Evolutionary conservation across 35 echinoderm and acorn worm species (phyloP).

Genomic region (Amphiura filiformis): DNA sequence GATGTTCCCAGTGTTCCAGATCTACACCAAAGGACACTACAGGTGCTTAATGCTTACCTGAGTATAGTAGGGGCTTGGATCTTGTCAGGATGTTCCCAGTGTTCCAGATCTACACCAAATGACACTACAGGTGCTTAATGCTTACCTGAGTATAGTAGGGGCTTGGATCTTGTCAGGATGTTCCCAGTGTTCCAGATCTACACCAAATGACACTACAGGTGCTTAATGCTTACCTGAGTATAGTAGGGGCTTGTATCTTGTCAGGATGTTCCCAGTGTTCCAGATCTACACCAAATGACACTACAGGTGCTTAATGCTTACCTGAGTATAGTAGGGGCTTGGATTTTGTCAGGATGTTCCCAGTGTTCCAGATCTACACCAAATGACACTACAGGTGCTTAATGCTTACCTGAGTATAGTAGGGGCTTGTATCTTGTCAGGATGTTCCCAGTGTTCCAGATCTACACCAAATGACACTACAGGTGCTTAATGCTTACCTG

Average conservation of each 20-base stretch:
- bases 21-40: not conserved
- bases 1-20: not conserved
- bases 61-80: no score
- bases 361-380: constrained; percentile 77
- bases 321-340: constrained; percentile 79
- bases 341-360: constrained; percentile 60
- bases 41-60: no score
- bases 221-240: constrained; percentile 54
- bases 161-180: no score
- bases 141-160: constrained; percentile 69
- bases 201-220: not conserved
- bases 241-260: constrained; percentile 64
- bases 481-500: no score
- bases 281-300: constrained; percentile 70
- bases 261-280: constrained; percentile 76
- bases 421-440: constrained; percentile 69
- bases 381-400: constrained; percentile 68
- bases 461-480: constrained; percentile 66
- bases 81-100: no score
- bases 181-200: no score
- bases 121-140: not conserved
- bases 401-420: no score
- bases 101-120: no score
- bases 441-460: constrained; percentile 73
- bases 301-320: constrained; percentile 67